phyloP scores from a whole-genome alignment of 2,113 vertebrate species.

The Poeciliopsis prolifica region DNA sequence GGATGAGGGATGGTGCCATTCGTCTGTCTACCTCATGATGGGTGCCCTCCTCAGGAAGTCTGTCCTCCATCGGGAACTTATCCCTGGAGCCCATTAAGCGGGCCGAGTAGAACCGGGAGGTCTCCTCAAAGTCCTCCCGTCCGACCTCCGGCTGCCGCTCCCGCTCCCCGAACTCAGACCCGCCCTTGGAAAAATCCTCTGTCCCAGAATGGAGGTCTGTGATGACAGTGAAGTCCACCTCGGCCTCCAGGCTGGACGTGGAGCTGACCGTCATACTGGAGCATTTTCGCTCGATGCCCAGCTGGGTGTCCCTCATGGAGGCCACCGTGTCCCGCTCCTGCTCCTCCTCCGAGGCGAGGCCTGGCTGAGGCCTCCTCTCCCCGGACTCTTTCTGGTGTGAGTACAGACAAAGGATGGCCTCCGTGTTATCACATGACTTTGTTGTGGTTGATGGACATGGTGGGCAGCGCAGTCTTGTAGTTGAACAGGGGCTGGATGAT shows the following conservation, averaged over 20 bases:
- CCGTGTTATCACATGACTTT: neutral
- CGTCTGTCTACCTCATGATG: conserved; percentile 75
- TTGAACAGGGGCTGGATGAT: neutral
- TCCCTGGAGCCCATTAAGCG: conserved; percentile 73
- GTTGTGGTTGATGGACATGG: conserved; percentile 1
- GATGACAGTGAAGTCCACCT: conserved; percentile 93
- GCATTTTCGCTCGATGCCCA: conserved; percentile 94
- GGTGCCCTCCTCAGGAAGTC: conserved; percentile 57
- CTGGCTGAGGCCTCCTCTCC: conserved; percentile 66
- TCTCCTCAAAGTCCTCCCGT: conserved; percentile 83
- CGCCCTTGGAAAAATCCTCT: conserved; percentile 87
- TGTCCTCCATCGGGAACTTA: conserved; percentile 74
- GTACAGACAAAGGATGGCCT: conserved; percentile 57
- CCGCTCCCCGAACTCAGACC: conserved; percentile 80
- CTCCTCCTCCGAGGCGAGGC: conserved; percentile 83
- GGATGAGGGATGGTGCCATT: neutral
- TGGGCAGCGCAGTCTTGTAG: neutral
- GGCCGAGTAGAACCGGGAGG: conserved; percentile 76
- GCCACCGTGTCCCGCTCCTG: conserved; percentile 85
- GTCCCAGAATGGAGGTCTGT: conserved; percentile 88
- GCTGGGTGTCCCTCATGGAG: conserved; percentile 88
- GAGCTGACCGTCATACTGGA: conserved; percentile 97
- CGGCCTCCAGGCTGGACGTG: conserved; percentile 93
- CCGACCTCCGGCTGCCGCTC: conserved; percentile 84
- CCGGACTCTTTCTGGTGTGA: conserved; percentile 70